Base-by-base conservation (phyloP, 2,888 invertebrate species). In the Sabatieria punctata region DNA sequence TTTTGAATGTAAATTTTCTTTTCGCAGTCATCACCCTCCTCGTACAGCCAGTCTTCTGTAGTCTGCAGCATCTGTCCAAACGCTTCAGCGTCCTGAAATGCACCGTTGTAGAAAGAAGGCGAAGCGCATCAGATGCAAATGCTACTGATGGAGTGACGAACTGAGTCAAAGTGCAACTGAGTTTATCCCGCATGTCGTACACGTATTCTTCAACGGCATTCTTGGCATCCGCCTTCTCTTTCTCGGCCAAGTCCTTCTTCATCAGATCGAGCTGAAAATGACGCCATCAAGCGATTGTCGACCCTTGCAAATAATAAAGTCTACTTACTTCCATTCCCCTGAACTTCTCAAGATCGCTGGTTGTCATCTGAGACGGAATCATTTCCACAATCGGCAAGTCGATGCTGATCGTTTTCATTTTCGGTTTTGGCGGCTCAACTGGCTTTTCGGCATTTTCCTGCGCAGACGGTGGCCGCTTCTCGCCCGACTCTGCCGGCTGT, bases 171-270 rank as follows among this genome's bases (percentile, higher is more conserved):
- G n/a, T n/a, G n/a, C n/a, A n/a, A 36, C 76, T 76, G 45, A 95
- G 69, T 66, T 89, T 88, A 49, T 84, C 82, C 46, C 97, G 77
- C 68, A 93, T 75, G 59, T 93, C 93, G 66, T 99, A 99, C 26
- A 97, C 88, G 64, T 89, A 97, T 69, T 97, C 97, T 68, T 97
- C 97, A 1, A 99, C 75, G 2, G 89, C 83, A 69, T 97, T 97
- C 61, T 91, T 82, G 1, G 88, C 86, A 68, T 95, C 93, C 4
- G 85, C 80, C 42, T 91, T 78, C 65, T 91, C 86, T 60, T 88
- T 91, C 70, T 95, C 95, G 64, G 83, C 80, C 50, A 78, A 77
- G 67, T 97, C 95, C 58, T 81, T 80, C 46, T 57, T 59, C 23
- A 68, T 66, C 71, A 73, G 70, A 48, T 69, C 61, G 50, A 75